Conservation (phyloP, 2,888 invertebrate species). For the Amiota minor region DNA sequence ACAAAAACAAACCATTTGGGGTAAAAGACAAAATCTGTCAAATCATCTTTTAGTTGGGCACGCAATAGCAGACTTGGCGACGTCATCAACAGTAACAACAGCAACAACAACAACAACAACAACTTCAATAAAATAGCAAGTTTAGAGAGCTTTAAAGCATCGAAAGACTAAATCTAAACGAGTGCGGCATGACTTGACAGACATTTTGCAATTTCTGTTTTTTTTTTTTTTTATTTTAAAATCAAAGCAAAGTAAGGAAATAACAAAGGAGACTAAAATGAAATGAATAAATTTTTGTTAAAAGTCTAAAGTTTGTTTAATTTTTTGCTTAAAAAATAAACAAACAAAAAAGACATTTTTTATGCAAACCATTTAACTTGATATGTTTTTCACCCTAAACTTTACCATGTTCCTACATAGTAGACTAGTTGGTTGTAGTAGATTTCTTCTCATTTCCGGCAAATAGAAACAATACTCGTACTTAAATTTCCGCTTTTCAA, state of each 20-base stretch:
- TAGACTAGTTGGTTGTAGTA: slow-evolving; percentile 20
- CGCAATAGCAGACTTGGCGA: slow-evolving; percentile 59
- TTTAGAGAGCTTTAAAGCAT: background rate
- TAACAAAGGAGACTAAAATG: too few relatives aligned
- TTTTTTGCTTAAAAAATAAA: background rate
- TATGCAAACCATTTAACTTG: slow-evolving; percentile 29
- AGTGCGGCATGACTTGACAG: slow-evolving; percentile 47
- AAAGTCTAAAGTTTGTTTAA: background rate
- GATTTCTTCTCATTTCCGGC: slow-evolving; percentile 15
- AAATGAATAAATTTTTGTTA: too few relatives aligned
- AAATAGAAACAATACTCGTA: slow-evolving; percentile 14
- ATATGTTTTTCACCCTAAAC: too few relatives aligned
- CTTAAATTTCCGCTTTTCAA: slow-evolving; percentile 1
- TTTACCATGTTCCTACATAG: background rate
- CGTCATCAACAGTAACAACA: slow-evolving; percentile 44
- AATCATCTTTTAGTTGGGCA: slow-evolving; percentile 53
- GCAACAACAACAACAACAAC: too few relatives aligned
- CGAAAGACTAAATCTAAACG: background rate
- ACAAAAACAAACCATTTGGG: too few relatives aligned
- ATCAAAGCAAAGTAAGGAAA: background rate
- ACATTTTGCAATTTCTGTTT: slow-evolving; percentile 7
- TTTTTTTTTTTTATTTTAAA: background rate
- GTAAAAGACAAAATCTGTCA: slow-evolving; percentile 48
- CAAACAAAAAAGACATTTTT: slow-evolving; percentile 6
- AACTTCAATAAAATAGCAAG: too few relatives aligned